Evolutionary conservation across 2,113 vertebrate species (phyloP).

Genomic region (Festucalex cinctus): DNA sequence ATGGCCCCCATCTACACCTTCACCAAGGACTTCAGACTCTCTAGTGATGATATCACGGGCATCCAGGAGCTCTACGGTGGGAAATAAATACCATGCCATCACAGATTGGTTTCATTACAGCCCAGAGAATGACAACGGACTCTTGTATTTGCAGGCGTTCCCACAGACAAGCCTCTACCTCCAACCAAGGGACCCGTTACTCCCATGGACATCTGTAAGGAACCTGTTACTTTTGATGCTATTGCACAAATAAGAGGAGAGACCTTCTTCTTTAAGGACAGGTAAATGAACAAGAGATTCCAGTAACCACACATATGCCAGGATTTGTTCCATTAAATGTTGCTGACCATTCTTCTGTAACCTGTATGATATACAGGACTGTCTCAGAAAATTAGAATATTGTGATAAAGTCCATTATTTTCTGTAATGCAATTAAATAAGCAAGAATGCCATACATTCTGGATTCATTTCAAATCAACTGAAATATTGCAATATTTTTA

Average conservation of each 20-base stretch:
- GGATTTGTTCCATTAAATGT: background rate
- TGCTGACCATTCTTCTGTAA: too few relatives aligned
- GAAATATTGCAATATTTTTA: too few relatives aligned
- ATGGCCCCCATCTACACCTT: constrained; percentile 97
- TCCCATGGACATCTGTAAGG: constrained; percentile 86
- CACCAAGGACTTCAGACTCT: constrained; percentile 89
- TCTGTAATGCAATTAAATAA: too few relatives aligned
- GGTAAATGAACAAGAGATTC: constrained; percentile 68
- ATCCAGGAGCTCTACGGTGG: constrained; percentile 96
- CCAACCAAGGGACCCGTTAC: constrained; percentile 91
- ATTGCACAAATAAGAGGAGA: constrained; percentile 91
- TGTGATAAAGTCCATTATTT: too few relatives aligned
- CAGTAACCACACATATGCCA: background rate
- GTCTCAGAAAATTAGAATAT: too few relatives aligned
- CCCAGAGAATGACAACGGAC: background rate
- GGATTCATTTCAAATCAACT: too few relatives aligned
- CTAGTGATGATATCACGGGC: constrained; percentile 88
- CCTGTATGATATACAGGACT: too few relatives aligned
- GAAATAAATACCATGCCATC: background rate
- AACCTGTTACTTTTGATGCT: constrained; percentile 87
- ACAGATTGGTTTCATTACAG: background rate
- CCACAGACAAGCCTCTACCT: constrained; percentile 75
- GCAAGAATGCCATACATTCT: too few relatives aligned
- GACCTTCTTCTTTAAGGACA: constrained; percentile 95
- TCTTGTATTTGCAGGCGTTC: constrained; percentile 66